Base-by-base conservation (phyloP, 2,797 vertebrate genomes). In the Peromyscus aztecus region DNA sequence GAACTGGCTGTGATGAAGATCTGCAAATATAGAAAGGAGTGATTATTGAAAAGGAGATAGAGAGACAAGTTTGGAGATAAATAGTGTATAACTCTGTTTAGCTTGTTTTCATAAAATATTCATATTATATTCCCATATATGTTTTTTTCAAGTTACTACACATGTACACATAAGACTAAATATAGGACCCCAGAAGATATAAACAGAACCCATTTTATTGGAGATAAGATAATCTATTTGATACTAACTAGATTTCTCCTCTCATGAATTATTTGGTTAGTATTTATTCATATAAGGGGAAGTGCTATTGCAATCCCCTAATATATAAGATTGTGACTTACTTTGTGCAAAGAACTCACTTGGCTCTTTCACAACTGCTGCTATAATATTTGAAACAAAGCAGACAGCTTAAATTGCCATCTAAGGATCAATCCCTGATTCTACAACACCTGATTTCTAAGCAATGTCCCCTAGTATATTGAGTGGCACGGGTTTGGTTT, bases 391-490 rank as follows among this genome's bases (percentile, higher is more conserved):
- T 89, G 46, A 95, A 97, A 90, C 34, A 63, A 4, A 61, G 4
- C 24, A 96, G 63, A 89, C 3, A 73, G 9, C 57, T 77, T 96
- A 89, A 96, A 90, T 69, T 98, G 16, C 71, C 40, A 96, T 90
- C 92, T 61, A 95, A 63, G 49, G 14, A 90, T 92, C 59, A 93
- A 0, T 34, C 43, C 4, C 31, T 65, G 3, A 85, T 95, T 92
- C 1, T 4, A 76, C 63, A 95, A 89, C 83, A 57, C 3, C 63
- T 6, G 83, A 77, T 63, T 89, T 75, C 34, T 76, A 84, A 65
- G 77, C 97, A 57, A 91, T 96, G 0, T 0, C 76, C 86, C 21
- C 0, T 88, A n/a, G 52, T 29, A 43, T 40, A 31, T 13, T 84
- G 96, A 96, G 4, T 88, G 65, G 17, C 76, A 87, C 11, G 17